Base-by-base conservation (phyloP, 2,113 vertebrate species). In the Lycaon pictus region DNA sequence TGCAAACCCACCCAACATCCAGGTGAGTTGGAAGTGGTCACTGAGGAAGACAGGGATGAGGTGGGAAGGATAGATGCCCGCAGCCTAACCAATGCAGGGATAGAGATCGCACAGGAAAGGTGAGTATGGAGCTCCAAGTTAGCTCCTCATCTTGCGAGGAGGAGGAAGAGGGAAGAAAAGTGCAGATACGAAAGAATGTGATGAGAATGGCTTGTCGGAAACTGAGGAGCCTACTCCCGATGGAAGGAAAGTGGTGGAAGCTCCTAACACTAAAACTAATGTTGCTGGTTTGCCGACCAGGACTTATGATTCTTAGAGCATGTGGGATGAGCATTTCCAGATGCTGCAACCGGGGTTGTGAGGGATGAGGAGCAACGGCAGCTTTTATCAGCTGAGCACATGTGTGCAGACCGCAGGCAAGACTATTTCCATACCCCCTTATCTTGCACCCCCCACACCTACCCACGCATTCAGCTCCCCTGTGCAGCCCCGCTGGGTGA, bases 161-260 rank as follows among this genome's bases (percentile, higher is more conserved):
- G 37, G 63, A 99, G 0, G 99, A 99, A 17, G 99, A 99, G 19
- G 99, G 99, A 58, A 99, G 98, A 29, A 99, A 99, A 98, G 99
- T 80, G 99, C 99, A 87, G 99, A 99, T 96, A 99, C 99, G 99
- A 99, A 99, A 99, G 99, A 99, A 67, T 99, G 99, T 88, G 99
- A 99, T 98, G 99, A 99, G 96, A 99, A 99, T 79, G 99, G 99
- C 27, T 98, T 99, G 32, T 83, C 99, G 98, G 99, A 99, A 97
- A 99, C 98, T 5, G 99, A 99, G 87, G 99, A 99, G 99, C 99
- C 7, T 12, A 99, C 99, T 0, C 98, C 99, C 92, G 99, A 99
- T 95, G 99, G 99, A 93, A 99, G 98, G 94, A 99, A 99, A 98
- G 98, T 99, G 67, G 97, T 98, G 76, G 99, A 99, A 97, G 97